phyloP scores from a whole-genome alignment of 2,888 invertebrate genomes.

The Drosophila ochracea region DNA sequence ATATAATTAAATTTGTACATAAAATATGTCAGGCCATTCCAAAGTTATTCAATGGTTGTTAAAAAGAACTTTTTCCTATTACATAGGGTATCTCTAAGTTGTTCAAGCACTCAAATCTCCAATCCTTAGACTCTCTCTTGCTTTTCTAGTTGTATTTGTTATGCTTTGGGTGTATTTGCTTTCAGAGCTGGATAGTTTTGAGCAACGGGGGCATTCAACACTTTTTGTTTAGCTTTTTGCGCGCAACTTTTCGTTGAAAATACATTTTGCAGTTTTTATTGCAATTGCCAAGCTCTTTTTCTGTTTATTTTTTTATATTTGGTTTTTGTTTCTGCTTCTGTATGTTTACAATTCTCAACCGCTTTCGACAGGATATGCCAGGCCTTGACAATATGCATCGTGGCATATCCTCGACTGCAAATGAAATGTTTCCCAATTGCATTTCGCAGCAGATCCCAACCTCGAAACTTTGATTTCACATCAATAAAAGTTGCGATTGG shows the following conservation, averaged over 20 bases:
- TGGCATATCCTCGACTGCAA: conserved; percentile 50
- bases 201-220: conserved; percentile 52
- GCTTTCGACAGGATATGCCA: conserved; percentile 52
- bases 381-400: conserved; percentile 16
- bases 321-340: not conserved
- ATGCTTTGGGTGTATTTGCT: conserved; percentile 32
- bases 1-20: not conserved
- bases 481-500: conserved; percentile 24
- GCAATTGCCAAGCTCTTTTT: conserved; percentile 66
- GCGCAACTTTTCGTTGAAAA: conserved; percentile 43
- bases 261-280: conserved; percentile 60
- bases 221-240: conserved; percentile 60
- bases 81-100: conserved; percentile 9
- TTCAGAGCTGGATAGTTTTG: conserved; percentile 32
- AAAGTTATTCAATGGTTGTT: not conserved
- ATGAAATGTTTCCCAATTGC: conserved; percentile 76
- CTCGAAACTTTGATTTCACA: conserved; percentile 35
- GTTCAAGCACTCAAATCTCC: not conserved
- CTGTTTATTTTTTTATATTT: not conserved
- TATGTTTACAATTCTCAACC: conserved; percentile 72
- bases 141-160: not conserved
- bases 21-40: not conserved
- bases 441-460: conserved; percentile 17
- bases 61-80: not conserved
- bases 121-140: not conserved